Evolutionary conservation across 1,140 invertebrate genomes (phyloP).

Genomic region (Papilio aristodemus): DNA sequence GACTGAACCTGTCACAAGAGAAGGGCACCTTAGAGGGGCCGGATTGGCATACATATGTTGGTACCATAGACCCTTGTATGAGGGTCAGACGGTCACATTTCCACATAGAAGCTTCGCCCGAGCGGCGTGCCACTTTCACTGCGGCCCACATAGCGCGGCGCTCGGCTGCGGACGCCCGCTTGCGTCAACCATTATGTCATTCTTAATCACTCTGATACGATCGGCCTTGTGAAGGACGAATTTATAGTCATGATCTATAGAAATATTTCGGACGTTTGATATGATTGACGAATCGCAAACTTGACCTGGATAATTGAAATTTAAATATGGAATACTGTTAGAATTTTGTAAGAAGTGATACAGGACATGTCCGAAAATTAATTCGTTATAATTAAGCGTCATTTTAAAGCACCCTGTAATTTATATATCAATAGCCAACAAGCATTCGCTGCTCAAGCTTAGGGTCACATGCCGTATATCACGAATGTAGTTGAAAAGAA

Average conservation of each 20-base stretch:
- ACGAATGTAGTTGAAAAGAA: no score
- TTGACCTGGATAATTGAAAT: not conserved
- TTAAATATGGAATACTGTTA: no score
- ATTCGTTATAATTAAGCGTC: no score
- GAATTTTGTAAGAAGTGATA: no score
- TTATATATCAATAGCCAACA: no score
- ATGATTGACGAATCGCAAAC: no score
- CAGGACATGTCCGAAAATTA: no score
- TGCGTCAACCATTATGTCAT: constrained; percentile 66
- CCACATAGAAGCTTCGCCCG: constrained; percentile 6
- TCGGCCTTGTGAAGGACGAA: constrained; percentile 64
- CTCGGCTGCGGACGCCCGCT: constrained; percentile 43
- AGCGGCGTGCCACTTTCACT: constrained; percentile 63
- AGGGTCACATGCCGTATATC: no score
- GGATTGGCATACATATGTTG: not conserved
- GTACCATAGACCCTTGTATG: not conserved
- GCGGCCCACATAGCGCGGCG: constrained; percentile 54
- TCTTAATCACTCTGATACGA: constrained; percentile 41
- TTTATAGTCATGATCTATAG: constrained; percentile 14
- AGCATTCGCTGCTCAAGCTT: no score
- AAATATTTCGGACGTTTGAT: not conserved
- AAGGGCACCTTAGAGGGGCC: no score
- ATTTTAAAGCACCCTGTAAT: no score
- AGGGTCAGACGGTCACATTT: constrained; percentile 19
- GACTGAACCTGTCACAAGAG: no score